A percentile compares a stretch with the other conserved stretches of the same genome.
These are phyloP conservation scores for human (Homo sapiens) DNA, from an alignment of 2,113 vertebrate species.

Conservation along the genomic window DNA sequence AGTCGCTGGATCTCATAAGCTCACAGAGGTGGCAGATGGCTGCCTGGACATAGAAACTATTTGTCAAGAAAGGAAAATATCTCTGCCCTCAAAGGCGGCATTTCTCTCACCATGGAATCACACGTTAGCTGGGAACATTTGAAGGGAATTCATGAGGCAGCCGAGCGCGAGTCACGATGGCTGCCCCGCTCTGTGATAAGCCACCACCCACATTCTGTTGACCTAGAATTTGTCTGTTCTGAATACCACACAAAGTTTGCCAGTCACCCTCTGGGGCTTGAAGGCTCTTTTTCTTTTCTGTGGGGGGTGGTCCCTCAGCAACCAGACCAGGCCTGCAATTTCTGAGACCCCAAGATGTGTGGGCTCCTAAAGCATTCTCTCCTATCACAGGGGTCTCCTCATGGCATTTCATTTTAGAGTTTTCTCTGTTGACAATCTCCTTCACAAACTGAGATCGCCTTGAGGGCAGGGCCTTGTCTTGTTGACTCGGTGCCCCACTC, in stretches of 20 bases:
- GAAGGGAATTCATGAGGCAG: neutral
- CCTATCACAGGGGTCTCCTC: neutral
- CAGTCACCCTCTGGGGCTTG: fast-evolving
- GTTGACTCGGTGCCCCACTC: fast-evolving
- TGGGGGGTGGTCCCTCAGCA: neutral
- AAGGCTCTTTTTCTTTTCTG: neutral
- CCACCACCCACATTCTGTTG: neutral
- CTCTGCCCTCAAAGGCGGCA: neutral
- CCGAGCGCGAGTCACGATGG: neutral
- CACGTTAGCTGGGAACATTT: fast-evolving
- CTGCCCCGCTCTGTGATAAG: fast-evolving
- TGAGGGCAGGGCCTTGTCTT: fast-evolving
- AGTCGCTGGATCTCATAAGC: neutral
- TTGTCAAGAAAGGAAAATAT: neutral
- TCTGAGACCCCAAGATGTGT: neutral
- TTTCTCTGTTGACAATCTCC: neutral
- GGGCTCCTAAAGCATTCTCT: neutral
- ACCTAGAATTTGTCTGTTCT: too few relatives aligned
- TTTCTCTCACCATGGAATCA: neutral
- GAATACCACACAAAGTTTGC: neutral
- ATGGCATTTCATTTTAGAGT: fast-evolving
- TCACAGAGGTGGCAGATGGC: neutral
- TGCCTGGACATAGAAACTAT: fast-evolving
- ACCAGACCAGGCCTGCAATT: neutral
- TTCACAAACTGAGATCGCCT: fast-evolving